phyloP scores from a whole-genome alignment of 1,140 invertebrate genomes.

The Elymnias hypermnestra region DNA sequence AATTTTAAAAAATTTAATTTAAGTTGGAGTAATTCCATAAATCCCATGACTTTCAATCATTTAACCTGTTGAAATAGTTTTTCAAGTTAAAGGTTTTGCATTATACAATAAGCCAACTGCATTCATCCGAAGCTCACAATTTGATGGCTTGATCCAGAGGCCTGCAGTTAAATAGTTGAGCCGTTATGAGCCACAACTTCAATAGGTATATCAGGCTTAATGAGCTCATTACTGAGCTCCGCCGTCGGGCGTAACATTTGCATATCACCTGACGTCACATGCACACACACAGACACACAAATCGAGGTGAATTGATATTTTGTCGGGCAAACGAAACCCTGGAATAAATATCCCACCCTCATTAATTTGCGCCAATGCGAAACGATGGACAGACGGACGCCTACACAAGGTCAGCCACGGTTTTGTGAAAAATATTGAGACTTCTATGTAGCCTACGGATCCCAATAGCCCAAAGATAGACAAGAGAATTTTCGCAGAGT shows the following conservation, averaged over 20 bases:
- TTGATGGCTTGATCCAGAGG: slow-evolving; percentile 23
- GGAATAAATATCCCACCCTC: slow-evolving; percentile 69
- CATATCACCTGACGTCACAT: slow-evolving; percentile 43
- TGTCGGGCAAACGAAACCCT: slow-evolving; percentile 50
- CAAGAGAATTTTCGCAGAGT: too few relatives aligned
- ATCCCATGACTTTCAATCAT: too few relatives aligned
- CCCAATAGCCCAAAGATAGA: too few relatives aligned
- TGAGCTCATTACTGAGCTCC: slow-evolving; percentile 52
- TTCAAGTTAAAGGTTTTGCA: too few relatives aligned
- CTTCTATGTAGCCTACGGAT: background rate
- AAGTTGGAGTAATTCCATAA: too few relatives aligned
- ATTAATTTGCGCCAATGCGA: slow-evolving; percentile 71
- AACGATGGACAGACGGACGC: slow-evolving; percentile 48
- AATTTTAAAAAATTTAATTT: too few relatives aligned
- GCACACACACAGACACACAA: slow-evolving; percentile 22
- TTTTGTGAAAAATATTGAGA: background rate
- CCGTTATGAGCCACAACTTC: slow-evolving; percentile 38
- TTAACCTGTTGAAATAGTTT: too few relatives aligned
- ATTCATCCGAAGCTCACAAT: slow-evolving; percentile 11
- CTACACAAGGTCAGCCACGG: slow-evolving; percentile 22
- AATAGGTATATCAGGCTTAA: slow-evolving; percentile 44
- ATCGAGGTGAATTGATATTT: slow-evolving; percentile 50
- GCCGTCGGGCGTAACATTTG: slow-evolving; percentile 43
- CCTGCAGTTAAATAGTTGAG: slow-evolving; percentile 31
- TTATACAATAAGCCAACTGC: slow-evolving; percentile 4